phyloP scores from a whole-genome alignment of 2,888 invertebrate genomes.

The Notodonta ziczac region DNA sequence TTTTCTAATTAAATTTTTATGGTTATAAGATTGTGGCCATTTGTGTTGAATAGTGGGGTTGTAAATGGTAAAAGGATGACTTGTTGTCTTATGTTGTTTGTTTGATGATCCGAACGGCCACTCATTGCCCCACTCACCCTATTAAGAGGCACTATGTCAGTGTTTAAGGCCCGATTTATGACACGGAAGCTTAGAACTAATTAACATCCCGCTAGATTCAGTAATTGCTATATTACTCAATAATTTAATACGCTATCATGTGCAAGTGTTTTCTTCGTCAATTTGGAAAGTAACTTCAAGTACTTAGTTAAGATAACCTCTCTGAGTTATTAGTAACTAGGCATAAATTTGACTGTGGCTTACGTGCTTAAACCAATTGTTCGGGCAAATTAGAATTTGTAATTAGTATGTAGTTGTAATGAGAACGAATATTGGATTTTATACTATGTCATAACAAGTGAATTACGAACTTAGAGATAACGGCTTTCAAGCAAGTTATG shows the following conservation, averaged over 20 bases:
- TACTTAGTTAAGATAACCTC: no score
- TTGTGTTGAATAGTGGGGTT: not conserved
- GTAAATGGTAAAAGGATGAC: not conserved
- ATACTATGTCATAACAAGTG: not conserved
- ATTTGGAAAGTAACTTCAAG: no score
- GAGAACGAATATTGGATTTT: constrained; percentile 15
- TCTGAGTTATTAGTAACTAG: no score
- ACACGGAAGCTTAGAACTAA: no score
- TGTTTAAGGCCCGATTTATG: no score
- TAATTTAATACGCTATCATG: constrained; percentile 15
- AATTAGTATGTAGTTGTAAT: constrained; percentile 26
- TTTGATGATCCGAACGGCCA: not conserved
- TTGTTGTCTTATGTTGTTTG: not conserved
- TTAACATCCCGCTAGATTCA: no score
- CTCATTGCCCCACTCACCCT: no score
- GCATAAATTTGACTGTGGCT: no score
- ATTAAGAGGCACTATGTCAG: no score
- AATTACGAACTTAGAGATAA: not conserved
- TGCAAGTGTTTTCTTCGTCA: no score
- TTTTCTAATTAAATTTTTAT: constrained; percentile 38
- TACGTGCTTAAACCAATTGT: no score
- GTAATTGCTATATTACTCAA: no score
- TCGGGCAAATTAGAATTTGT: constrained; percentile 21
- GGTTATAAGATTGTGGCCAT: constrained; percentile 22
- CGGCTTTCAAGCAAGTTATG: not conserved